These are phyloP conservation scores for Mus caroli DNA, from an alignment of 2,797 vertebrate species.

Conservation along the genomic window DNA sequence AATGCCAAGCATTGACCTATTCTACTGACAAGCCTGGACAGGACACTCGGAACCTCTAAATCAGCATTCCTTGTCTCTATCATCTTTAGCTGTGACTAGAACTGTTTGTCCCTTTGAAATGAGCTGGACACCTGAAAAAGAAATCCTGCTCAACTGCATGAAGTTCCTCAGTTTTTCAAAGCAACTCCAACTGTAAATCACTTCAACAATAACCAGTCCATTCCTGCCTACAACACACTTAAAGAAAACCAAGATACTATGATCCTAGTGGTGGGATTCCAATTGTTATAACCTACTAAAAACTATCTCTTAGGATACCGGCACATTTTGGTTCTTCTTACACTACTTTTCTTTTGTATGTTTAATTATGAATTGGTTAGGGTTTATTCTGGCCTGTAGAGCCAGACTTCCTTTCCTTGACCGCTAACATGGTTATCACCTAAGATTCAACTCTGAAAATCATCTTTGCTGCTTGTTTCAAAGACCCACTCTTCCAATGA, in stretches of 20 bases:
- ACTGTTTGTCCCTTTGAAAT: conserved; percentile 42
- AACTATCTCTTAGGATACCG: not conserved
- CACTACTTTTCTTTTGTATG: conserved; percentile 21
- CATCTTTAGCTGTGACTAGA: not conserved
- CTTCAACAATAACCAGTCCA: not conserved
- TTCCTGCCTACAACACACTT: not conserved
- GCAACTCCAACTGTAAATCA: not conserved
- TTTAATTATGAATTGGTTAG: not conserved
- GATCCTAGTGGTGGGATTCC: not conserved
- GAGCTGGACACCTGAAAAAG: not conserved
- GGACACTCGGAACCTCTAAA: not conserved
- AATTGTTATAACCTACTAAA: not conserved
- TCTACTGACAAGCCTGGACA: not conserved
- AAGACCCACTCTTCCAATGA: conserved; percentile 15
- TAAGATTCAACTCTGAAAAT: conserved; percentile 25
- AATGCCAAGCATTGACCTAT: conserved; percentile 16
- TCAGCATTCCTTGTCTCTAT: conserved; percentile 3
- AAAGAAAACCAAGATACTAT: not conserved
- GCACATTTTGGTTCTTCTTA: conserved; percentile 2
- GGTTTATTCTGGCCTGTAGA: not conserved
- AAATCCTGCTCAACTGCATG: not conserved
- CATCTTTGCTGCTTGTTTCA: not conserved
- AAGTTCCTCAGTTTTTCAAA: not conserved
- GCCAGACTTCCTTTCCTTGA: not conserved
- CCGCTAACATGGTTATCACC: not conserved